Conservation (phyloP, 1,140 invertebrate species). For the Bemisia tabaci region DNA sequence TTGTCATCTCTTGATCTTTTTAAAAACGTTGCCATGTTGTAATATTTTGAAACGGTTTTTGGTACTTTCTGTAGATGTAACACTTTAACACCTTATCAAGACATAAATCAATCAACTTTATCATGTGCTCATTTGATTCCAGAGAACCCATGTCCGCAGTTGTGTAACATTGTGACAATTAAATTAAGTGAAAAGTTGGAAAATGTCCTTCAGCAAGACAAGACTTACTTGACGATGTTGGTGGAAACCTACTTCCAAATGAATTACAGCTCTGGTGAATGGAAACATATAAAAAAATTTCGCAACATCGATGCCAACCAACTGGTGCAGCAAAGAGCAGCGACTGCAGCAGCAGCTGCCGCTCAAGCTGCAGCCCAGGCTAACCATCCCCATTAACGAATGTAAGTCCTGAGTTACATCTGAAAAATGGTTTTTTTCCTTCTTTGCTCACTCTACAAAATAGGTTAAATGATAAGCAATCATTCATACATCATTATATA, state of each 20-base stretch:
- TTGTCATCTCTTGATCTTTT: not conserved
- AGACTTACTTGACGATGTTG: constrained; percentile 51
- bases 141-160: constrained; percentile 89
- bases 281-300: constrained; percentile 81
- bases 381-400: too few relatives aligned
- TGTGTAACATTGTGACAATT: constrained; percentile 85
- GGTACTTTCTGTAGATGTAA: too few relatives aligned
- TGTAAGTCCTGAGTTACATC: too few relatives aligned
- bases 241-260: constrained; percentile 92
- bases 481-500: too few relatives aligned
- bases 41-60: too few relatives aligned
- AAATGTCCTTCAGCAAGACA: constrained; percentile 57
- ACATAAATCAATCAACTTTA: too few relatives aligned
- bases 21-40: too few relatives aligned
- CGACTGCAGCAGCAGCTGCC: not conserved
- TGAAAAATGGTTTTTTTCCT: too few relatives aligned
- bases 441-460: too few relatives aligned
- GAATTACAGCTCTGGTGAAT: constrained; percentile 90
- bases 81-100: too few relatives aligned
- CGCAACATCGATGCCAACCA: constrained; percentile 24
- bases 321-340: not conserved
- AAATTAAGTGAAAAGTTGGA: constrained; percentile 81
- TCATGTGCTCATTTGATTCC: constrained; percentile 31
- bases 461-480: too few relatives aligned
- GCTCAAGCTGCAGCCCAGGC: not conserved